These are phyloP conservation scores for Zaprionus vittiger DNA, from an alignment of 1,140 invertebrate genomes.

Conservation along the genomic window DNA sequence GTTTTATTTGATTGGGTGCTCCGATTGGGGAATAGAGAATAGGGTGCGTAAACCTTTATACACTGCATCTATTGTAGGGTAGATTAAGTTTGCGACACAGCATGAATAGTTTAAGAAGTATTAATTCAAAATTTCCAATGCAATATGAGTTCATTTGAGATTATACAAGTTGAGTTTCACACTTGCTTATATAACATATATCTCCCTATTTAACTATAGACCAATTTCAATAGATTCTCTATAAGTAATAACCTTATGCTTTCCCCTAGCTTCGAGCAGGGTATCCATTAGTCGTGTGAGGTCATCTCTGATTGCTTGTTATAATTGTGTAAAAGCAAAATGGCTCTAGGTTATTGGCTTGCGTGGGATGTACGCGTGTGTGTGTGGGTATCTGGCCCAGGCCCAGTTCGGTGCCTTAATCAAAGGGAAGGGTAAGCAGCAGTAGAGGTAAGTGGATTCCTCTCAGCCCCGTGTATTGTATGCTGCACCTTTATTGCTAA, in stretches of 20 bases:
- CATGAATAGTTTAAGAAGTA: too few relatives aligned
- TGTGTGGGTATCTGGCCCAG: slow-evolving; percentile 58
- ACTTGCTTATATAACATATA: too few relatives aligned
- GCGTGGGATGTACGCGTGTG: slow-evolving; percentile 43
- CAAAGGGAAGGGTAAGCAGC: background rate
- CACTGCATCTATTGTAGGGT: background rate
- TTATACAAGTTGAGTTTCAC: too few relatives aligned
- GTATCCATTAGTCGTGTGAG: background rate
- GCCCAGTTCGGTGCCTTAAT: background rate
- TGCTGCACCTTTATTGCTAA: slow-evolving; percentile 4
- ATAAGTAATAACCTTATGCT: too few relatives aligned
- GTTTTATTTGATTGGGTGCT: slow-evolving; percentile 21
- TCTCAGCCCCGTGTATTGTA: background rate
- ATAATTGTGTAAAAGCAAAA: slow-evolving; percentile 79
- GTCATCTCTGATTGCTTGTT: slow-evolving; percentile 18
- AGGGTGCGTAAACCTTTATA: slow-evolving; percentile 37
- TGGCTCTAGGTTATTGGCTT: slow-evolving; percentile 76
- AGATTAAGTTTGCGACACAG: too few relatives aligned
- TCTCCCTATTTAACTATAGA: too few relatives aligned
- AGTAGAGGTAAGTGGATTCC: background rate
- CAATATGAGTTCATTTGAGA: too few relatives aligned
- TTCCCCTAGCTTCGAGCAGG: background rate
- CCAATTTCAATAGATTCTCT: fast-evolving
- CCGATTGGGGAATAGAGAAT: background rate
- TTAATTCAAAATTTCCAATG: too few relatives aligned